phyloP scores from a whole-genome alignment of 2,113 vertebrate species.

The Ceuthmochares aereus region DNA sequence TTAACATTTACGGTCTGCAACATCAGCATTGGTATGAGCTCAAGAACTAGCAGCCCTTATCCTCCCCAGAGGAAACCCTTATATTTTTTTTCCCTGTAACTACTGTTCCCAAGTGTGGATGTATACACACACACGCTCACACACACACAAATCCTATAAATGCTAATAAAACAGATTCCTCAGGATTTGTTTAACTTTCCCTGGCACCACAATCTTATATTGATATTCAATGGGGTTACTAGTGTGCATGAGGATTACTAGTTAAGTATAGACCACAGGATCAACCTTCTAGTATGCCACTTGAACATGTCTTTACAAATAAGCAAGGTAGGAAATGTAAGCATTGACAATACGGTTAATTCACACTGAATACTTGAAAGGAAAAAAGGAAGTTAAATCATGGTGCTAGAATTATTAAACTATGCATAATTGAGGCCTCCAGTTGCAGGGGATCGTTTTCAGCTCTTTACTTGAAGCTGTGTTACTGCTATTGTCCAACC shows the following conservation, averaged over 20 bases:
- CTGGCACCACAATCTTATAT: neutral
- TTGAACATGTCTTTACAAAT: neutral
- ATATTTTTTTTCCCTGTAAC: conserved; percentile 24
- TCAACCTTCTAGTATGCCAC: conserved; percentile 17
- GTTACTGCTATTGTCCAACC: conserved; percentile 51
- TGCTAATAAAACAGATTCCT: conserved; percentile 64
- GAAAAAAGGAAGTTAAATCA: conserved; percentile 41
- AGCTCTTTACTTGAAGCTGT: conserved; percentile 48
- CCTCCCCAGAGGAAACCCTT: neutral
- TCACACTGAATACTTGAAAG: neutral
- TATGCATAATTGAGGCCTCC: conserved; percentile 40
- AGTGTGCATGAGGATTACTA: conserved; percentile 5
- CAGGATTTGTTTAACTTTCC: conserved; percentile 53
- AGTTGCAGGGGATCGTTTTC: conserved; percentile 50
- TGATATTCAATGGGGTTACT: neutral
- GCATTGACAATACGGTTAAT: neutral
- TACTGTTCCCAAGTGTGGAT: conserved; percentile 37
- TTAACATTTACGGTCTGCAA: neutral
- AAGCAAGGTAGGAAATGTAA: neutral
- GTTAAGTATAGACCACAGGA: neutral
- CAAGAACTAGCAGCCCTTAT: neutral
- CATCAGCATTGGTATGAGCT: neutral
- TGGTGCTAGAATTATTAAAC: neutral
- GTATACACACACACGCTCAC: conserved; percentile 23
- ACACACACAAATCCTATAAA: conserved; percentile 58